These are phyloP conservation scores for Melanotus villosus DNA, from an alignment of 2,888 invertebrate species.

Conservation along the genomic window DNA sequence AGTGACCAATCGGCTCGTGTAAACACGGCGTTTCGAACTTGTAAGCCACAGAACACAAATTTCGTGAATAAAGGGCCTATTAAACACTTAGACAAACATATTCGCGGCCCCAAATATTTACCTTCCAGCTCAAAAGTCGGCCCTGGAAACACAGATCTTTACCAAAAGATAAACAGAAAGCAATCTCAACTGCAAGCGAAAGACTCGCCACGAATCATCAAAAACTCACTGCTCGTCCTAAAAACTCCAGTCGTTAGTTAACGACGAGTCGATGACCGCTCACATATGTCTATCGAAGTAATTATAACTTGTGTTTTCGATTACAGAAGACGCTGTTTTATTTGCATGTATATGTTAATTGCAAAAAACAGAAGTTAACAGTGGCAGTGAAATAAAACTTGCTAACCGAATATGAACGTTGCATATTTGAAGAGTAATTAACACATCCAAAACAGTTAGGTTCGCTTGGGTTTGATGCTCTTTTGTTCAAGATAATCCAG, in stretches of 20 bases:
- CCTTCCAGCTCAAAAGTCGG: not conserved
- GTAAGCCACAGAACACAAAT: conserved; percentile 5
- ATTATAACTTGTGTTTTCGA: conserved; percentile 7
- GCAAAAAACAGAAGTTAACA: too few relatives aligned
- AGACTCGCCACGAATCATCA: not conserved
- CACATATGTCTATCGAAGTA: conserved; percentile 9
- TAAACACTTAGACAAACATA: conserved; percentile 8
- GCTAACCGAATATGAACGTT: too few relatives aligned
- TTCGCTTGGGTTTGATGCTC: too few relatives aligned
- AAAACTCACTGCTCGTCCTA: not conserved
- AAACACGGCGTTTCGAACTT: not conserved
- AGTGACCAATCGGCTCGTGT: not conserved
- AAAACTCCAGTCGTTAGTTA: conserved; percentile 4
- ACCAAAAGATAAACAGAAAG: not conserved
- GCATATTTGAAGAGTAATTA: too few relatives aligned
- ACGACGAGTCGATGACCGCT: conserved; percentile 3
- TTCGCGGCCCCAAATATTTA: not conserved
- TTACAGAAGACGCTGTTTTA: not conserved
- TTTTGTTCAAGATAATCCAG: too few relatives aligned
- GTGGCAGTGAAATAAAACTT: too few relatives aligned
- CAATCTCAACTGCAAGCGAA: not conserved
- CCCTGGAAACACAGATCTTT: not conserved
- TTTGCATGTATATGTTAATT: too few relatives aligned
- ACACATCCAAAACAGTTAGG: too few relatives aligned
- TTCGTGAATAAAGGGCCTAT: conserved; percentile 8